Base-by-base conservation (phyloP, 1,140 invertebrate species). In the Arion vulgaris region DNA sequence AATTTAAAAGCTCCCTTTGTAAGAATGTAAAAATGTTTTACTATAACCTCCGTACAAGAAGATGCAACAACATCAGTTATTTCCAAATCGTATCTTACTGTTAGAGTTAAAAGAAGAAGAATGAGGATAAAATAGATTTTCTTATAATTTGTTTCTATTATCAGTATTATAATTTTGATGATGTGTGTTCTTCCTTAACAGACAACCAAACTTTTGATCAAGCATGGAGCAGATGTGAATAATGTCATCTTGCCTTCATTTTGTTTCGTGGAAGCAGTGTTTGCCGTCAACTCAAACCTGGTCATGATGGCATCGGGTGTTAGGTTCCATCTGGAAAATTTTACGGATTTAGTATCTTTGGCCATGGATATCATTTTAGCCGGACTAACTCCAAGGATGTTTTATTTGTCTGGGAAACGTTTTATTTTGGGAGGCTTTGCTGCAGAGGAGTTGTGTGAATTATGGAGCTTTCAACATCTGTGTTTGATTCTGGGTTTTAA, bases 261-360 rank as follows among this genome's bases (percentile, higher is more conserved):
- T 66, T 80, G 78, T 28, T 80, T 80, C 36, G 66, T 80, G 17
- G 78, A 80, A 45, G 66, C 78, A 49, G 45, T 80, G 38, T 80
- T 80, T 57, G 62, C 78, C 26, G 39, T 80, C 32, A 69, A 80
- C 66, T 80, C 78, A 1, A 57, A 57, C 39, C 45, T 80, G 34
- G 78, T 80, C 62, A 80, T 80, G 78, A 80, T 80, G 62, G 66
- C 78, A 41, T 69, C 78, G 2, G 78, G 78, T 45, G 39, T 71
- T 9, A 62, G 78, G 5, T 69, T 80, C 32, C 62, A 80, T 32
- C n/a, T 80, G 62, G 68, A 69, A 32, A 36, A 69, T 32, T 80
- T 80, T 80, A 11, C 26, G 1, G 62, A 80, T 34, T 45, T 80
- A 38, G 32, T 80, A 23, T 49, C 62, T 19, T 66, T 80, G 45